phyloP scores from a whole-genome alignment of 2,113 vertebrate species.

The Podocnemis expansa region DNA sequence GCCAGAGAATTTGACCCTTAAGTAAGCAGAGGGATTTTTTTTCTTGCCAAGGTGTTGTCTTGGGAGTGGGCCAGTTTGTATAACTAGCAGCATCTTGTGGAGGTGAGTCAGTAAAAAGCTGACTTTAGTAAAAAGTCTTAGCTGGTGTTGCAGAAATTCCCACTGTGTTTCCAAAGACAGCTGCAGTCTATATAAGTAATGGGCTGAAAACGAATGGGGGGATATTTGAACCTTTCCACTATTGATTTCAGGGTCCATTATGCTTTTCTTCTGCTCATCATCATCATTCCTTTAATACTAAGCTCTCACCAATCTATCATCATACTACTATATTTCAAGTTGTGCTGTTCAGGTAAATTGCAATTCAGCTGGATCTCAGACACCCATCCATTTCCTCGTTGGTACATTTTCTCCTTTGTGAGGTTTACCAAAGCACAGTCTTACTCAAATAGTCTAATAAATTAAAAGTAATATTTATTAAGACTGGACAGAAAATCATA shows the following conservation, averaged over 20 bases:
- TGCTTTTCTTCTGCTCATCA: not conserved
- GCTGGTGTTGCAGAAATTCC: not conserved
- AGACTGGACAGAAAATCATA: not conserved
- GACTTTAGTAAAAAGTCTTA: not conserved
- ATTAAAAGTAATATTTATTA: not conserved
- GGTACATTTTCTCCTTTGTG: not conserved
- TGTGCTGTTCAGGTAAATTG: not conserved
- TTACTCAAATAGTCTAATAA: not conserved
- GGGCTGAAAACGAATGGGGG: not conserved
- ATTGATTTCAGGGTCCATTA: not conserved
- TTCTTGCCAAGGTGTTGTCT: conserved; percentile 44
- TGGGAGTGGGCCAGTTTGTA: conserved; percentile 19
- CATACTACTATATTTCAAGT: no score
- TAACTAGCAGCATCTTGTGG: not conserved
- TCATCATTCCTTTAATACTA: not conserved
- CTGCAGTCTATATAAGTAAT: not conserved
- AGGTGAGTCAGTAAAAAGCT: conserved; percentile 52
- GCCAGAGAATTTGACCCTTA: conserved; percentile 29
- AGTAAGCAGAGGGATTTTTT: conserved; percentile 24
- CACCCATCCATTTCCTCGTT: not conserved
- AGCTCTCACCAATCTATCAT: not conserved
- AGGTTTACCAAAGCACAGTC: not conserved
- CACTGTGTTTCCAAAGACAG: not conserved
- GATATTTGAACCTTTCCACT: rapidly evolving
- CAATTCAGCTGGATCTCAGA: not conserved